Evolutionary conservation across 2,888 invertebrate species (phyloP).

Genomic region (Philereme transversata): DNA sequence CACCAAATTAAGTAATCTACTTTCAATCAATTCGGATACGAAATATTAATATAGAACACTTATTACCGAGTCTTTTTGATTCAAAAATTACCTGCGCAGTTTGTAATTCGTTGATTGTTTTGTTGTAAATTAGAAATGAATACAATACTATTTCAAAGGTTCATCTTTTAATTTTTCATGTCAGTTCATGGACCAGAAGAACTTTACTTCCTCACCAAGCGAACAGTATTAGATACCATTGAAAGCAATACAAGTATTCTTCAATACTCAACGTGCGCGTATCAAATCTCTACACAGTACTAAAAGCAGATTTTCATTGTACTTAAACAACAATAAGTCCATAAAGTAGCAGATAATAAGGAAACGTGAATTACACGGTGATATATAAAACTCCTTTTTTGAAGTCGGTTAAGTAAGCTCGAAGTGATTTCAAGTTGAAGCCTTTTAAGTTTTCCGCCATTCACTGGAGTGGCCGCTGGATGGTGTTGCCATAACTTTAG

Average conservation of each 20-base stretch:
- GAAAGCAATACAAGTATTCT: slow-evolving; percentile 22
- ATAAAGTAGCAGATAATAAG: slow-evolving; percentile 58
- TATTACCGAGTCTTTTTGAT: too few species aligned
- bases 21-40: too few species aligned
- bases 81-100: too few species aligned
- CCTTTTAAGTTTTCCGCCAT: slow-evolving; percentile 60
- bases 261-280: slow-evolving; percentile 45
- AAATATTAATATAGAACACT: too few species aligned
- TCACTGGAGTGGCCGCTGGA: slow-evolving; percentile 51
- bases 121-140: too few species aligned
- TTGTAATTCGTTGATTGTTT: too few species aligned
- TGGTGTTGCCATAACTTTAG: slow-evolving; percentile 9
- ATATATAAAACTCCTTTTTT: slow-evolving; percentile 16
- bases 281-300: slow-evolving; percentile 51
- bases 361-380: slow-evolving; percentile 60
- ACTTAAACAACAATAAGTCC: slow-evolving; percentile 35
- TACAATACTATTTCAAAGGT: too few species aligned
- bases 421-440: slow-evolving; percentile 54
- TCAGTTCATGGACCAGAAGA: slow-evolving; percentile 4
- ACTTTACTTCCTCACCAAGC: slow-evolving; percentile 7
- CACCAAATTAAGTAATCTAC: too few species aligned
- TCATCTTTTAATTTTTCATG: neutral
- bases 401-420: slow-evolving; percentile 16
- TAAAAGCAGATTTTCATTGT: slow-evolving; percentile 35
- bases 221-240: slow-evolving; percentile 16